phyloP scores from a whole-genome alignment of 2,888 invertebrate species.

The Euproctis similis region DNA sequence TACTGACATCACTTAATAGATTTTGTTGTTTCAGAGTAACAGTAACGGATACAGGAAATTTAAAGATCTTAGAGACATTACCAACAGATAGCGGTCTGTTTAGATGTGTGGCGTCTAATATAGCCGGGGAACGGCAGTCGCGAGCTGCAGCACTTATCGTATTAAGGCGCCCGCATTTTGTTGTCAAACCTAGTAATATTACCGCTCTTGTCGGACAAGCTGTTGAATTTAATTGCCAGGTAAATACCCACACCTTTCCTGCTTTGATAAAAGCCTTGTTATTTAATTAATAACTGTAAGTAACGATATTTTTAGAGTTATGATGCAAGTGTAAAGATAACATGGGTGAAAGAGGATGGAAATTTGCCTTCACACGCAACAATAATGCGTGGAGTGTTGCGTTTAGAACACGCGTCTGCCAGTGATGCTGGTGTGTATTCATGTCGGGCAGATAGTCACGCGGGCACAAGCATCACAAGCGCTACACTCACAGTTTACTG shows the following conservation, averaged over 20 bases:
- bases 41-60: slow-evolving; percentile 91
- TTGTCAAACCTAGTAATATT: slow-evolving; percentile 89
- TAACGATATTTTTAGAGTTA: slow-evolving; percentile 69
- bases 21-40: slow-evolving; percentile 75
- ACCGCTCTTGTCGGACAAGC: slow-evolving; percentile 88
- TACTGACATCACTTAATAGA: background rate
- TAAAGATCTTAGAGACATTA: slow-evolving; percentile 92
- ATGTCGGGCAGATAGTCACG: slow-evolving; percentile 93
- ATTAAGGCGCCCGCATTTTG: slow-evolving; percentile 89
- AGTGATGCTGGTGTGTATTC: slow-evolving; percentile 93
- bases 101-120: slow-evolving; percentile 93
- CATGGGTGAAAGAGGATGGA: slow-evolving; percentile 68
- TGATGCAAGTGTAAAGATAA: slow-evolving; percentile 64
- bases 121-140: slow-evolving; percentile 91
- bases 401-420: slow-evolving; percentile 88
- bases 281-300: slow-evolving; percentile 8
- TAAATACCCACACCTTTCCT: too few species aligned
- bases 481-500: slow-evolving; percentile 94
- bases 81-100: slow-evolving; percentile 93
- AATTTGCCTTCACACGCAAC: slow-evolving; percentile 57
- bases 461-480: slow-evolving; percentile 90
- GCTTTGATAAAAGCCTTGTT: too few species aligned
- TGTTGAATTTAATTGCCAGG: slow-evolving; percentile 89
- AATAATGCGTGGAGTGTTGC: slow-evolving; percentile 70
- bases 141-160: slow-evolving; percentile 88